Percentiles rank a stretch among this genome's conserved stretches.
These are phyloP conservation scores for Nesidiocoris tenuis DNA, from an alignment of 2,888 invertebrate genomes.

Conservation along the genomic window DNA sequence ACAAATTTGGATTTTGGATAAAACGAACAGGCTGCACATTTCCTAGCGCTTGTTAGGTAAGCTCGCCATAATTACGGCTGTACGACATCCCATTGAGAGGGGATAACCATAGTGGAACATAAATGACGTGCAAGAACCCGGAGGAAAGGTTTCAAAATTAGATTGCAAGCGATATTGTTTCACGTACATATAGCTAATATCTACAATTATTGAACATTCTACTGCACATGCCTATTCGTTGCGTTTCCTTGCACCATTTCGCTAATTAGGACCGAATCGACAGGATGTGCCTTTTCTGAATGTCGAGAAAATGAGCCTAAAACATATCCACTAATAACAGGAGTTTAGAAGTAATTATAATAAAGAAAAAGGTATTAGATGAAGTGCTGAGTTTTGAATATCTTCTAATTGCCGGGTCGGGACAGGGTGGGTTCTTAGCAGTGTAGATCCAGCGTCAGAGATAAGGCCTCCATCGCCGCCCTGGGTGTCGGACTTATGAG, in stretches of 20 bases:
- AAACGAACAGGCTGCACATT: no score
- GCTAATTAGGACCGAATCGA: slow-evolving; percentile 2
- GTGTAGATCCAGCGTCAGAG: slow-evolving; percentile 33
- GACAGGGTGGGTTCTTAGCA: background rate
- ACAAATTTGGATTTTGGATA: no score
- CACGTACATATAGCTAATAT: background rate
- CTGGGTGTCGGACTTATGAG: background rate
- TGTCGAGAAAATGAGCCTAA: slow-evolving; percentile 8
- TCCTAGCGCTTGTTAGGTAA: no score
- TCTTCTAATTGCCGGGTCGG: slow-evolving; percentile 29
- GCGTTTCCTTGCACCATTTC: background rate
- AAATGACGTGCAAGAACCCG: no score
- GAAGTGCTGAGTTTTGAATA: slow-evolving; percentile 38
- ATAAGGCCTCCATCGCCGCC: slow-evolving; percentile 9
- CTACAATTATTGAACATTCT: background rate
- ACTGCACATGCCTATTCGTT: background rate
- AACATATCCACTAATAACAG: slow-evolving; percentile 19
- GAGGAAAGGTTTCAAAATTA: no score
- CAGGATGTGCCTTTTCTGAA: slow-evolving; percentile 17
- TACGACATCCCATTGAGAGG: no score
- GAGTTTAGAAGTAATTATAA: slow-evolving; percentile 25
- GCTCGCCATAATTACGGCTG: no score
- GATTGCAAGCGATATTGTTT: background rate
- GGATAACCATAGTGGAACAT: no score
- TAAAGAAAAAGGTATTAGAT: slow-evolving; percentile 32